These are phyloP conservation scores for Dione vanillae DNA, from an alignment of 2,888 invertebrate genomes.

Conservation along the genomic window DNA sequence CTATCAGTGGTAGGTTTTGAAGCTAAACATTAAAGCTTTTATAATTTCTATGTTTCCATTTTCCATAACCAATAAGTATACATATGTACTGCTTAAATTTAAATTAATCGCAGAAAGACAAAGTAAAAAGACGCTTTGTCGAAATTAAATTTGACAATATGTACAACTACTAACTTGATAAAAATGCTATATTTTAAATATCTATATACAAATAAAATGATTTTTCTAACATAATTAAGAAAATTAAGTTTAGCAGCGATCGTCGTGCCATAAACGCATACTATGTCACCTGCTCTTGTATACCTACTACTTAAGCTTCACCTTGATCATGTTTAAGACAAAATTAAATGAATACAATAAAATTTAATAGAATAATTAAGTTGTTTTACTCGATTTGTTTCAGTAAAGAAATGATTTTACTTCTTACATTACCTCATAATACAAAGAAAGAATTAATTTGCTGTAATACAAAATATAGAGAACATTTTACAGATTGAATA, in stretches of 20 bases:
- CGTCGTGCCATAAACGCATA: conserved; percentile 39
- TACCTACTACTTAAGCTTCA: neutral
- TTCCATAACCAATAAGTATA: too few relatives aligned
- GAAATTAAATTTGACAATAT: neutral
- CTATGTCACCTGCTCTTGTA: conserved; percentile 37
- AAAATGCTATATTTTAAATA: neutral
- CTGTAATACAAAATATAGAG: neutral
- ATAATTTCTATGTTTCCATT: too few relatives aligned
- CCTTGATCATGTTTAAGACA: neutral
- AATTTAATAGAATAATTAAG: neutral
- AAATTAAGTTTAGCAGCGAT: conserved; percentile 62
- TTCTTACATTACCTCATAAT: too few relatives aligned
- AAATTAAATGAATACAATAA: neutral
- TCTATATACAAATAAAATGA: conserved; percentile 34
- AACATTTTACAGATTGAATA: neutral
- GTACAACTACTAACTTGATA: neutral
- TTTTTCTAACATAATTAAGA: conserved; percentile 58
- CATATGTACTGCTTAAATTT: too few relatives aligned
- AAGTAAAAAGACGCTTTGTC: neutral
- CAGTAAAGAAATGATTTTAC: neutral
- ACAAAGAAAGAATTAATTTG: too few relatives aligned
- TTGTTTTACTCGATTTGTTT: neutral
- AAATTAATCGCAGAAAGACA: too few relatives aligned
- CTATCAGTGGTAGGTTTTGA: too few relatives aligned
- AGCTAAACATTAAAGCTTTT: too few relatives aligned